Percentiles rank a stretch among this genome's conserved stretches.
phyloP scores from a whole-genome alignment of 2,888 invertebrate species.

The Nineta flava region DNA sequence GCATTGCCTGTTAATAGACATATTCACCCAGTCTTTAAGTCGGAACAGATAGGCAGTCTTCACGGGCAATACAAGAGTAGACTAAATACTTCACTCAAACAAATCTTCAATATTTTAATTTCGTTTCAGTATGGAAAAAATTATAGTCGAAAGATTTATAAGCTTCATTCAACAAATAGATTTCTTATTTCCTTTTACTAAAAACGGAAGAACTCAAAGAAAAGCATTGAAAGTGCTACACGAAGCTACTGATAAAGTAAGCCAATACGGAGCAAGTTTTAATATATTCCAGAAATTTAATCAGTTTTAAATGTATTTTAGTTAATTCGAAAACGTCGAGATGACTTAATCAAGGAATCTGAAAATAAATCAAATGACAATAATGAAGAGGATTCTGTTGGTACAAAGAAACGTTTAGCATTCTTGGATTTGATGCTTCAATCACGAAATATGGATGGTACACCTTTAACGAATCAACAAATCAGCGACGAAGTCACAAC shows the following conservation, averaged over 20 bases:
- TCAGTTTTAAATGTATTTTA: background rate
- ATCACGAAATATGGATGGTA: constrained; percentile 39
- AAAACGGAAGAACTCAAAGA: background rate
- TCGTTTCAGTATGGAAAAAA: background rate
- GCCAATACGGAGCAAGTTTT: background rate
- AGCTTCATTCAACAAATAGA: background rate
- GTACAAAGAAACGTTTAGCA: constrained; percentile 38
- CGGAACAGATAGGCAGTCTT: too few species aligned
- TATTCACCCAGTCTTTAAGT: too few species aligned
- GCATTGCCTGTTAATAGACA: too few species aligned
- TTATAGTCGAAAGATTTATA: background rate
- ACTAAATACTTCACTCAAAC: too few species aligned
- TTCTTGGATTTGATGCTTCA: constrained; percentile 47
- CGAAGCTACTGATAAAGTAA: background rate
- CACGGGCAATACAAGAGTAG: too few species aligned
- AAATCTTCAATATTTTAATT: too few species aligned
- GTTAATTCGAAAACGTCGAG: background rate
- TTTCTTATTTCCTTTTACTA: background rate
- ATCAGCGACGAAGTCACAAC: constrained; percentile 57
- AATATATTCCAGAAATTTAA: background rate
- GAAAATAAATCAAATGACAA: background rate
- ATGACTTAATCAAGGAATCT: background rate
- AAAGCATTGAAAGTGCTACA: background rate
- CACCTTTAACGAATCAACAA: constrained; percentile 37
- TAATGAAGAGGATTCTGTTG: background rate